These are phyloP conservation scores for Zosterops pallidus DNA, from an alignment of 2,113 vertebrate species.

Conservation along the genomic window DNA sequence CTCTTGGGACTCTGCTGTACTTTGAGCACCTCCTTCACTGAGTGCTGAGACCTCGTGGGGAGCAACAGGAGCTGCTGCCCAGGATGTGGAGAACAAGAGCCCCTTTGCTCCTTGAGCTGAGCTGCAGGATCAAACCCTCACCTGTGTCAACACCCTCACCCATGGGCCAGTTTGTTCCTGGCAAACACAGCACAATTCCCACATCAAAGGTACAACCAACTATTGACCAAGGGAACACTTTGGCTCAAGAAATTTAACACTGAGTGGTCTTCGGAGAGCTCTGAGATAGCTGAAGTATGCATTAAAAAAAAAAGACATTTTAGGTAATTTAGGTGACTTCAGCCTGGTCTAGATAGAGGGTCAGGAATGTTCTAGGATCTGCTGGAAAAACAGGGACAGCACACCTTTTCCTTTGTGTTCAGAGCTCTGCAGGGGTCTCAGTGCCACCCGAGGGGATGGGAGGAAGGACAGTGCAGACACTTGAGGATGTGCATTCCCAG, in stretches of 20 bases:
- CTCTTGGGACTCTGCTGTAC: neutral
- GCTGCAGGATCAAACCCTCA: neutral
- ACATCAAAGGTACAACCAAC: neutral
- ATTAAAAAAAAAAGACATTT: neutral
- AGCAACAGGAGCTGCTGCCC: neutral
- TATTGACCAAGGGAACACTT: neutral
- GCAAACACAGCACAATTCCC: neutral
- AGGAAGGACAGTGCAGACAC: neutral
- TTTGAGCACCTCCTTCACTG: neutral
- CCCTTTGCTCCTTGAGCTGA: neutral
- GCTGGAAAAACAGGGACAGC: neutral
- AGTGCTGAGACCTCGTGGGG: accelerated
- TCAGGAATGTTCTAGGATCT: neutral
- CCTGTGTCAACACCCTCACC: neutral
- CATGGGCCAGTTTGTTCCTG: neutral
- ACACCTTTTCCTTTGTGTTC: neutral
- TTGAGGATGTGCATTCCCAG: accelerated
- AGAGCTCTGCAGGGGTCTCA: neutral
- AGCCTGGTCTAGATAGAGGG: neutral
- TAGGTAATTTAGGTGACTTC: neutral
- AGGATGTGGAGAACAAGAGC: neutral
- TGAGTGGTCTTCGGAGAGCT: neutral
- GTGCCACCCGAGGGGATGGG: neutral
- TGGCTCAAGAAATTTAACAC: neutral
- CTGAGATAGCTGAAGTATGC: neutral